Percentiles rank a stretch among this genome's conserved stretches.
Evolutionary conservation across 2,888 invertebrate genomes (phyloP).

Genomic region (Beris morrisii): DNA sequence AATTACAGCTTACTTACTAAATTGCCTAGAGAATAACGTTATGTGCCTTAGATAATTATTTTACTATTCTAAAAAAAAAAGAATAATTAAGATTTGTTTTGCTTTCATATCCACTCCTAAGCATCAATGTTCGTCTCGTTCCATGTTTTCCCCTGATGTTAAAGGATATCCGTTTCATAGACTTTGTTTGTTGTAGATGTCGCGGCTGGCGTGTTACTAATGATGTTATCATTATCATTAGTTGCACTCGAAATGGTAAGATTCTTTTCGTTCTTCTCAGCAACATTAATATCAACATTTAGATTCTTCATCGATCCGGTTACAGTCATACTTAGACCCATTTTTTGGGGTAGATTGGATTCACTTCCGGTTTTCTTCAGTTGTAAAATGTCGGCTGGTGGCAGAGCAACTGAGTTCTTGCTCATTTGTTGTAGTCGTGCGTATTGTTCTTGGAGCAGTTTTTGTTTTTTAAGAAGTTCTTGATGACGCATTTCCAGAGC

Average conservation of each 20-base stretch:
- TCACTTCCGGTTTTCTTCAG: constrained; percentile 88
- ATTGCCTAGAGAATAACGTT: too few relatives aligned
- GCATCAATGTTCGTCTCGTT: constrained; percentile 53
- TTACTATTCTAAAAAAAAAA: too few relatives aligned
- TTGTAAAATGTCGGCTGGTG: constrained; percentile 61
- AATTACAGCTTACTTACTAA: too few relatives aligned
- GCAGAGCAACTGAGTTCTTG: constrained; percentile 69
- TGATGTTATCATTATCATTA: constrained; percentile 39
- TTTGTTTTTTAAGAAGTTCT: constrained; percentile 84
- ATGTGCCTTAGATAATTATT: too few relatives aligned
- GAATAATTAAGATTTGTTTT: neutral
- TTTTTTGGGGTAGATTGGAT: constrained; percentile 80
- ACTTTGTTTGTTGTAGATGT: constrained; percentile 73
- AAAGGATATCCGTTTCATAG: constrained; percentile 94
- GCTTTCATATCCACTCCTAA: constrained; percentile 2
- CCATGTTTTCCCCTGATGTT: constrained; percentile 60
- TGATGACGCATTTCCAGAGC: constrained; percentile 85
- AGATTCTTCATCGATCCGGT: constrained; percentile 47
- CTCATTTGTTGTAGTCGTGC: constrained; percentile 86
- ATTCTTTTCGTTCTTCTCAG: constrained; percentile 45
- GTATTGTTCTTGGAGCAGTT: constrained; percentile 88
- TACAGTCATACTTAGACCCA: constrained; percentile 67
- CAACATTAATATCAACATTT: constrained; percentile 44
- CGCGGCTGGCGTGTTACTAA: constrained; percentile 15
- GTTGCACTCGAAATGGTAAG: constrained; percentile 44